Conservation (phyloP, 2,888 invertebrate genomes). For the Ichneumoninae sp. region DNA sequence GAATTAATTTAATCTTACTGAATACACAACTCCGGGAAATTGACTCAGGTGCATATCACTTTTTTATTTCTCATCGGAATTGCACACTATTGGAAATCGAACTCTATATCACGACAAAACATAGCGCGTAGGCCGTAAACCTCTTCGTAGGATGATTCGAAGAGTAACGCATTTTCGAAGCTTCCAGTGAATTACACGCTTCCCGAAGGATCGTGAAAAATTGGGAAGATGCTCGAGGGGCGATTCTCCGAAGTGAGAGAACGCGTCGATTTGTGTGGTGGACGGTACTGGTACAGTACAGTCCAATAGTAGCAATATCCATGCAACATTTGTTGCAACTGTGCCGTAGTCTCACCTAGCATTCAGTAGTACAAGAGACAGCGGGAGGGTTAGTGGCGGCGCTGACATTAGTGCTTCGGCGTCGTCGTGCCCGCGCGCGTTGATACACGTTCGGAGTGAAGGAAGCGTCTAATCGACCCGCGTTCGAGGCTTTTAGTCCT, state of each 20-base stretch:
- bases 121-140: not conserved
- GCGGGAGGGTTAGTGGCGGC: slow-evolving; percentile 9
- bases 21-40: not conserved
- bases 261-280: not conserved
- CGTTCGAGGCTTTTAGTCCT: slow-evolving; percentile 46
- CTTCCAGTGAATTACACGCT: not conserved
- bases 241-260: not conserved
- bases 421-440: slow-evolving; percentile 24
- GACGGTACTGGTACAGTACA: not conserved
- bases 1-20: not conserved
- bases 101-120: not conserved
- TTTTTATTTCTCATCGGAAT: not conserved
- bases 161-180: not conserved
- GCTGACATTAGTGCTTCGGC: slow-evolving; percentile 29
- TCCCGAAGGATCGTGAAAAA: not conserved
- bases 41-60: not conserved
- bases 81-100: not conserved
- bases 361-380: not conserved
- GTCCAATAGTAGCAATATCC: not conserved
- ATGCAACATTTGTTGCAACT: slow-evolving; percentile 5
- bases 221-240: not conserved
- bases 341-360: not conserved
- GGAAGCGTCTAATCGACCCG: slow-evolving; percentile 60
- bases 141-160: not conserved
- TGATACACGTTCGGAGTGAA: slow-evolving; percentile 50